Evolutionary conservation across 1,140 invertebrate genomes (phyloP).

Genomic region (Macrobrachium nipponense): DNA sequence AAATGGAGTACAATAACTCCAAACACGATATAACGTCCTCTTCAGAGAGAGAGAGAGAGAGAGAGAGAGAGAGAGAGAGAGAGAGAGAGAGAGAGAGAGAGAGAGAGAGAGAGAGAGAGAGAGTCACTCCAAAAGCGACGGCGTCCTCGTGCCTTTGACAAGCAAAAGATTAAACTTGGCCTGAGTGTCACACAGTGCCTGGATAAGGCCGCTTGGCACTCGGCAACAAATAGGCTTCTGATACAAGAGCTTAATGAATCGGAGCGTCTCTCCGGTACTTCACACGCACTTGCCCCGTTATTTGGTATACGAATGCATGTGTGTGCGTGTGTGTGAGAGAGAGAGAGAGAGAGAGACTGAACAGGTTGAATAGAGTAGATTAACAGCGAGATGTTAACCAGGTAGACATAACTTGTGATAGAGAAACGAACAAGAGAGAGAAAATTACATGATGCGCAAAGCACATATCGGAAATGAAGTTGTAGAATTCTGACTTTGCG

Average conservation of each 20-base stretch:
- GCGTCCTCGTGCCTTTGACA: too few relatives aligned
- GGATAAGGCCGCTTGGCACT: too few relatives aligned
- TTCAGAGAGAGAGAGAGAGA: neutral
- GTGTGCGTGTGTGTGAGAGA: too few relatives aligned
- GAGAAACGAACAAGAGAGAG: constrained; percentile 1
- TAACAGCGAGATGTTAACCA: neutral
- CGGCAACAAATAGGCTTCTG: too few relatives aligned
- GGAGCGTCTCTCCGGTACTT: too few relatives aligned
- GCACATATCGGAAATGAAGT: neutral
- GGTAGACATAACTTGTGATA: neutral
- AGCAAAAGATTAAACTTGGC: too few relatives aligned
- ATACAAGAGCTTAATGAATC: too few relatives aligned
- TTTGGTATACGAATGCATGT: too few relatives aligned
- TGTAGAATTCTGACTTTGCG: neutral
- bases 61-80: neutral
- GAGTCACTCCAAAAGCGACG: too few relatives aligned
- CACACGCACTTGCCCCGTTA: too few relatives aligned
- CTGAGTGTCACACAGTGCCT: too few relatives aligned
- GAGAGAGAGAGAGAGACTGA: neutral
- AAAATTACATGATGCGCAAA: neutral
- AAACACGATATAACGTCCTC: neutral
- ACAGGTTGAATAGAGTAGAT: neutral
- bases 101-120: neutral
- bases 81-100: constrained; percentile 18
- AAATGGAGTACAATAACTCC: neutral